phyloP scores from a whole-genome alignment of 2,113 vertebrate species.

The Lophochroa leadbeateri region DNA sequence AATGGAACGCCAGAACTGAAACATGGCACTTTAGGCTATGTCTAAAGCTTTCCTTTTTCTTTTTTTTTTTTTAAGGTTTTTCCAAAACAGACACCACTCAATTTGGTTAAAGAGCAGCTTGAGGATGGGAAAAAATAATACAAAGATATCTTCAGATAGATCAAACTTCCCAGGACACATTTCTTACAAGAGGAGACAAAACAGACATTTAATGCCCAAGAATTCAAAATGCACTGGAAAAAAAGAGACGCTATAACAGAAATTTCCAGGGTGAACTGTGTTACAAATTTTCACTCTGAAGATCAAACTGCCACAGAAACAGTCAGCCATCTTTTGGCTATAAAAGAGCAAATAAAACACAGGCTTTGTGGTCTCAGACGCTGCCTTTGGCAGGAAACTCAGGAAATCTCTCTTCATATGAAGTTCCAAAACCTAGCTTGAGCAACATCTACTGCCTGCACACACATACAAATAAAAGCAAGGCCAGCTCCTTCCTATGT shows the following conservation, averaged over 20 bases:
- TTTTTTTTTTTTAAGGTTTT: background rate
- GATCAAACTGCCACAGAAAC: background rate
- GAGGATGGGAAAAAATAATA: background rate
- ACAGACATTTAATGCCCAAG: background rate
- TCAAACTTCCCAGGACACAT: background rate
- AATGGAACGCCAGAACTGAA: background rate
- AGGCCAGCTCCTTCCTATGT: background rate
- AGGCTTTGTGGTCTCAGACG: conserved; percentile 14
- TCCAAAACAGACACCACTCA: background rate
- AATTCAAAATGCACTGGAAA: background rate
- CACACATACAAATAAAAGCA: background rate
- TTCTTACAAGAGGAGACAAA: background rate
- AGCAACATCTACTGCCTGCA: background rate
- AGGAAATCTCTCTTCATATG: conserved; percentile 20
- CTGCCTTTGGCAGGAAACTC: conserved; percentile 33
- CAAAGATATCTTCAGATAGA: background rate
- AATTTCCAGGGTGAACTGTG: background rate
- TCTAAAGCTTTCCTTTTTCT: background rate
- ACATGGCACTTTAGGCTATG: background rate
- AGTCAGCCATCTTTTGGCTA: background rate
- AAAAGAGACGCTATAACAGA: background rate
- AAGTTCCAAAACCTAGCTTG: background rate
- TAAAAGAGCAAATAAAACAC: background rate
- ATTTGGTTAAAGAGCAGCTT: background rate
- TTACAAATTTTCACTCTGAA: background rate